Base-by-base conservation (phyloP, 2,797 vertebrate genomes). In the Hydrolagus colliei region DNA sequence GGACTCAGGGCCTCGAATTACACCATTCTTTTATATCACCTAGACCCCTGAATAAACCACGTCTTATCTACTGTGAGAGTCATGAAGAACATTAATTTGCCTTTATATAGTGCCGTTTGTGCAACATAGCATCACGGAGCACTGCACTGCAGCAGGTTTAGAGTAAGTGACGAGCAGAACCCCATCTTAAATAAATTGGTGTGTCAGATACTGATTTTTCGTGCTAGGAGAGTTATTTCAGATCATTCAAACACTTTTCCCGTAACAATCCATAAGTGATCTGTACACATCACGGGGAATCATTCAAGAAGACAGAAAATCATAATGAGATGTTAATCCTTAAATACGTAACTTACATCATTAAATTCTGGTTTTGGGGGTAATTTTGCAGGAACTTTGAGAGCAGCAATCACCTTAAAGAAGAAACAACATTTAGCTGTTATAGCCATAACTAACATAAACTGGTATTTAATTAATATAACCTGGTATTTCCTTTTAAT, bases 321-420 rank as follows among this genome's bases (percentile, higher is more conserved):
- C 12, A 35, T 52, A 52, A 52, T 52, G 41, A 52, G 41, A 9
- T 80, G 14, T 32, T 67, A 65, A 12, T 80, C 13, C 9, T 14
- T 6, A 16, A 22, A 80, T 6, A 52, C 13, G 62, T 67, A 20
- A 85, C 91, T 90, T 91, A 95, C 94, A 91, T 94, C 93, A 62
- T 95, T 94, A 6, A 87, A 9, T 13, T 94, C 93, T 63, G 87
- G 91, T 89, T 89, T 94, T 2, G 90, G 67, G 9, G 91, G 90
- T 0, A 86, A 87, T 87, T 92, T 95, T 86, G 92, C 0, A 0
- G 93, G 93, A 12, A 89, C 90, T 89, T 89, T 93, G 0, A 90
- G 88, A 1, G 87, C 11, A 11, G 86, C 63, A 86, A 86, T 62
- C 93, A 95, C 86, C 22, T 80, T 32, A n/a, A 82, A 68, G 10